Evolutionary conservation across 2,888 invertebrate genomes (phyloP), one percentile per base, ranked within the genome.

Genomic region (Heliconius cydno): DNA sequence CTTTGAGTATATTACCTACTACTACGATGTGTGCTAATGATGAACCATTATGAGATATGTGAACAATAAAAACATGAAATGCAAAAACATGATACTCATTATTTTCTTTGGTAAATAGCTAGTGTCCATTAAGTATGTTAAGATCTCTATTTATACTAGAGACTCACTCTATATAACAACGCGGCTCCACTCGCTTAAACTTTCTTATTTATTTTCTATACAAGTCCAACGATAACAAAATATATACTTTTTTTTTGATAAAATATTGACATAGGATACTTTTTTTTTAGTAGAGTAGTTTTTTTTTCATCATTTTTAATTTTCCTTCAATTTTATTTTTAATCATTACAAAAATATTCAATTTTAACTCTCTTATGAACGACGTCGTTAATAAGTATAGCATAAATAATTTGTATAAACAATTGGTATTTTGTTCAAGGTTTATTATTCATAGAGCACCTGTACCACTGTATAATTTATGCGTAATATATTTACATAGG

Each of bases 1-100:
- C 76, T 57, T 78, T 84, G 84, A 84, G 83, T 81, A 83, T 85
- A 84, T n/a, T 22, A 57, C 9, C 34, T 1, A 34, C 1, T 52
- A n/a, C 63, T 68, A 30, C 68, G 67, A 60, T 78, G 74, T 78
- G 30, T 67, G 68, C 57, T 52, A 52, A 52, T 52, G 75, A 74
- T 79, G 46, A 34, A 79, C 34, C 34, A 79, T 68, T 75, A 79
- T 74, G 41, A 41, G 74, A 74, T 74, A 68, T 74, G 74, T 78
- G 60, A 67, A 79, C 68, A 73, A 66, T 72, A 67, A 78, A 71
- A 78, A 41, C 57, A 22, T 30, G 25, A 6, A 30, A 41, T 6
- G 25, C 9, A 46, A 66, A 34, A 72, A 60, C 25, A 10, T 57
- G 2, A 73, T 34, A 34, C 6, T 12, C 30, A 57, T 15, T 9